Base-by-base conservation (phyloP, 1,140 invertebrate species). In the Proales similis region DNA sequence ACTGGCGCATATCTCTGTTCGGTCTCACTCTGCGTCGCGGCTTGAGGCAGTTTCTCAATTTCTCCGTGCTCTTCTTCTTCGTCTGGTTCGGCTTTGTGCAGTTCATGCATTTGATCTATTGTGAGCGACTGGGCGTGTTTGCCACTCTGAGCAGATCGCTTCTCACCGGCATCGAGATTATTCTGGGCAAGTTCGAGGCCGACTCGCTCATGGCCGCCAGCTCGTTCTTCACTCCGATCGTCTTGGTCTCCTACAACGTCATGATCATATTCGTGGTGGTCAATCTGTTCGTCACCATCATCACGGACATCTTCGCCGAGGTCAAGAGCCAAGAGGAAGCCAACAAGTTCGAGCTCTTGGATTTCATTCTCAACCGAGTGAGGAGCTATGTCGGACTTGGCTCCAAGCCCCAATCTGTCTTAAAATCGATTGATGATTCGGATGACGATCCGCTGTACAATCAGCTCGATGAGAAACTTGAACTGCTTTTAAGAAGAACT, bases 261-360 rank as follows among this genome's bases (percentile, higher is more conserved):
- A 14, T 51, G 6, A 36, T 51, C 6, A 26, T 57, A 11, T n/a
- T 57, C 7, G 19, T 57, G 27, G 7, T 57, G 20, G 2, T 57
- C 19, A 57, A 57, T 17, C 29, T 57, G 2, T 26, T 26, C 7
- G 22, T 57, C 30, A 26, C 36, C 3, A 32, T 57, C 27, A 7
- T 57, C 2, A 57, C 12, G 24, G 51, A 57, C 2, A 57, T n/a
- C 9, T 53, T 53, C 42, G 12, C 22, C n/a, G n/a, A n/a, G n/a
- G n/a, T n/a, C n/a, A n/a, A n/a, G n/a, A n/a, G n/a, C n/a, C n/a
- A n/a, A n/a, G n/a, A n/a, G n/a, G n/a, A n/a, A n/a, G n/a, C n/a
- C n/a, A n/a, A n/a, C n/a, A n/a, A n/a, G n/a, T n/a, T n/a, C n/a
- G n/a, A n/a, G n/a, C n/a, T n/a, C n/a, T n/a, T n/a, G n/a, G n/a